These are phyloP conservation scores for Pseudonaja textilis DNA, from an alignment of 2,113 vertebrate species.

Conservation along the genomic window DNA sequence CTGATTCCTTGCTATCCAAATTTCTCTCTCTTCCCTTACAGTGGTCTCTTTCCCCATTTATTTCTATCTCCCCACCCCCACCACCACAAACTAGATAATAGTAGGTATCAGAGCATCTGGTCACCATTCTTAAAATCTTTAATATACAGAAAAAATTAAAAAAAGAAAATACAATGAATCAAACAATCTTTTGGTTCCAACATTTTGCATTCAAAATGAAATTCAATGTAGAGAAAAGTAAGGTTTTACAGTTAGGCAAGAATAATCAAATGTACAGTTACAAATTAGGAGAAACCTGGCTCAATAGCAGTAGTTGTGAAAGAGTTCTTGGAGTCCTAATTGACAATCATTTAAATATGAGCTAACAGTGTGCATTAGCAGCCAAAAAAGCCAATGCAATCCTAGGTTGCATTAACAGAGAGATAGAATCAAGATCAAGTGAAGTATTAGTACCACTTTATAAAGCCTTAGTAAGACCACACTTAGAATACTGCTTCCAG, in stretches of 20 bases:
- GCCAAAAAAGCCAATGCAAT: background rate
- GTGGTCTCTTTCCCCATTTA: background rate
- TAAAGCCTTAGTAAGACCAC: background rate
- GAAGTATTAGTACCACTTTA: background rate
- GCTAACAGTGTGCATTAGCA: background rate
- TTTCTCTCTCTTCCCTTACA: background rate
- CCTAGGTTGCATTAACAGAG: background rate
- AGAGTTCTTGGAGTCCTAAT: background rate
- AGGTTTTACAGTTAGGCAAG: background rate
- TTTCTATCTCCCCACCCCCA: background rate
- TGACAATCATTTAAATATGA: background rate
- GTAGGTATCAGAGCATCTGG: background rate
- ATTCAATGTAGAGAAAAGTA: background rate
- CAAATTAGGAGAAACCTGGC: background rate
- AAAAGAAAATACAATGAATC: background rate
- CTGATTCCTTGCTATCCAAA: background rate
- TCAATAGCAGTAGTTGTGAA: background rate
- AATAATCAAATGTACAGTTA: background rate
- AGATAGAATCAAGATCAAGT: background rate
- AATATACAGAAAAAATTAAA: background rate
- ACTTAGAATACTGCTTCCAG: background rate
- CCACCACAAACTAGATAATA: background rate
- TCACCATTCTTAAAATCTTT: background rate
- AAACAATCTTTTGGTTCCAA: background rate
- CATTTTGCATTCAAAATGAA: background rate